phyloP scores from a whole-genome alignment of 1,140 invertebrate species.

The Periplaneta americana region DNA sequence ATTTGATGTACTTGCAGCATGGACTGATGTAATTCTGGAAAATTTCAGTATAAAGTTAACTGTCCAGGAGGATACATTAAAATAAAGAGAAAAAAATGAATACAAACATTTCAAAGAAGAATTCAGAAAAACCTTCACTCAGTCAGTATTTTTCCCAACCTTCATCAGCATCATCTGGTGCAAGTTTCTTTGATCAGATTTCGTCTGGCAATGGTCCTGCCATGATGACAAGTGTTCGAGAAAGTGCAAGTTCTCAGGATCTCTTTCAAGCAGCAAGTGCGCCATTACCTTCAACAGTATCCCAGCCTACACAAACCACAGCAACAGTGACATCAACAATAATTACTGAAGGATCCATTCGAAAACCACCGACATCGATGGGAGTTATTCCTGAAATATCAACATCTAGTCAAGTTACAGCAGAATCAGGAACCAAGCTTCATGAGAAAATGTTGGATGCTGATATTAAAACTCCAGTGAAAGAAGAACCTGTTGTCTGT shows the following conservation, averaged over 20 bases:
- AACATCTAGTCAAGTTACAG: not conserved
- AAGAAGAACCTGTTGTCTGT: constrained; percentile 40
- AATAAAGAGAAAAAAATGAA: not conserved
- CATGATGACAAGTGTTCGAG: constrained; percentile 19
- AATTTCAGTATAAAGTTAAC: too few species aligned
- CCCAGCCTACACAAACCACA: not conserved
- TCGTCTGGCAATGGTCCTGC: constrained; percentile 16
- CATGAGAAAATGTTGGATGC: not conserved
- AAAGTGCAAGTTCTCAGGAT: constrained; percentile 18
- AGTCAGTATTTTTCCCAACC: constrained; percentile 11
- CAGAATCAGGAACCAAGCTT: too few species aligned
- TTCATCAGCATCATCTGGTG: constrained; percentile 6
- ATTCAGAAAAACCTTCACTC: constrained; percentile 11
- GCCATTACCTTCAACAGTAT: not conserved
- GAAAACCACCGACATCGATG: not conserved
- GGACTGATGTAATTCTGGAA: too few species aligned
- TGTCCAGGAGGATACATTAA: not conserved
- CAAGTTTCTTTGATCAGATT: constrained; percentile 18
- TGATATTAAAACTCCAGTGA: constrained; percentile 15
- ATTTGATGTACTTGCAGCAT: too few species aligned
- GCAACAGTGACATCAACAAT: not conserved
- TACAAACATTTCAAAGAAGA: not conserved
- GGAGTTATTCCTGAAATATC: not conserved
- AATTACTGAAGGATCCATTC: not conserved
- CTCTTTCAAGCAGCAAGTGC: constrained; percentile 10